These are phyloP conservation scores for Pogonophryne albipinna DNA, from an alignment of 2,797 vertebrate species.

Conservation along the genomic window DNA sequence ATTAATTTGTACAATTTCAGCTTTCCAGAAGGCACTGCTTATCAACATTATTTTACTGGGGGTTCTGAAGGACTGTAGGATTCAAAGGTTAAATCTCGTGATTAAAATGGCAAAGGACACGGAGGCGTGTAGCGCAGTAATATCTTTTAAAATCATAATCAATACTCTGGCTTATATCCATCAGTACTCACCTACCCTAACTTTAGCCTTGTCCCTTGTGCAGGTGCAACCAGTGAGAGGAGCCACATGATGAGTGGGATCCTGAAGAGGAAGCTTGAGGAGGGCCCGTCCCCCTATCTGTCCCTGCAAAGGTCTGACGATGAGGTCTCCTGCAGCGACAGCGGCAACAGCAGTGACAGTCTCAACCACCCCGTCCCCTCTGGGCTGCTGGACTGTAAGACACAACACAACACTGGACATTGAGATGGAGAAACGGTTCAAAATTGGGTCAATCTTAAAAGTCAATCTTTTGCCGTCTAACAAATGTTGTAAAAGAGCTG, in stretches of 20 bases:
- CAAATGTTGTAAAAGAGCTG: neutral
- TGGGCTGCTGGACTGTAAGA: conserved; percentile 90
- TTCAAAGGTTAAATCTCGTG: neutral
- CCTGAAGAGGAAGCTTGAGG: conserved; percentile 92
- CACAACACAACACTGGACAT: neutral
- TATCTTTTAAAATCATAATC: neutral
- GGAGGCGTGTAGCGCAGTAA: too few species aligned
- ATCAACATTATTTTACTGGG: neutral
- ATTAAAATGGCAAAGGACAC: neutral
- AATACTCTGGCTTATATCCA: neutral
- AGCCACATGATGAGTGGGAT: conserved; percentile 87
- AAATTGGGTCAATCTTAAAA: neutral
- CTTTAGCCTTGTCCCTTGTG: neutral
- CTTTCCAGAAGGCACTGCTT: neutral
- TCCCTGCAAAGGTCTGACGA: conserved; percentile 90
- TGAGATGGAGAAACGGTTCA: neutral
- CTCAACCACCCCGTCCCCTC: conserved; percentile 90
- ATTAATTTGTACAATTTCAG: neutral
- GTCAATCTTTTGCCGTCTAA: neutral
- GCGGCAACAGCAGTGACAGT: conserved; percentile 94
- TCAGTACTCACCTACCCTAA: neutral
- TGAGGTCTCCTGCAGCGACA: conserved; percentile 89
- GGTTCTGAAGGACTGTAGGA: neutral
- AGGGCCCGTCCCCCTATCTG: conserved; percentile 89
- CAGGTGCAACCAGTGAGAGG: conserved; percentile 55